Base-by-base conservation (phyloP, 2,797 vertebrate species). In the Sebastes cheni region DNA sequence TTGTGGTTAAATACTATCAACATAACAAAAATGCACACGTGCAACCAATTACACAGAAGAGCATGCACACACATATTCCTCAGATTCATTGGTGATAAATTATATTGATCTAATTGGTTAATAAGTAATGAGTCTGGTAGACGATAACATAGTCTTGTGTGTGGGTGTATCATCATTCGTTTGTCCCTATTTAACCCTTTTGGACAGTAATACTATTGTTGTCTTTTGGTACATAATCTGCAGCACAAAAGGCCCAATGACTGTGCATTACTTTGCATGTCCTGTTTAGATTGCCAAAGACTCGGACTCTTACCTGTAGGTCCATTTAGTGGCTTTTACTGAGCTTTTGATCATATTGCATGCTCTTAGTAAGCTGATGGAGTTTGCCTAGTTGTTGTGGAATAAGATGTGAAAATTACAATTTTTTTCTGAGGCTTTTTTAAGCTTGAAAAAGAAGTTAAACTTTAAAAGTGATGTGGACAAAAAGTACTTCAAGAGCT, bases 1-100 rank as follows among this genome's bases (percentile, higher is more conserved):
- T 39, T 10, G 59, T 2, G 36, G 52, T 59, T 60, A 46, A 68
- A 71, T 3, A 27, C 3, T 2, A 18, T 7, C 36, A 65, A 55
- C 23, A 50, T 12, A n/a, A 11, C 69, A 23, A 75, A 56, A 56
- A 39, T 0, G 1, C 58, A 54, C 61, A 68, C 23, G 58, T 27
- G 27, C 34, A 74, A 54, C 22, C 60, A 25, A 12, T 77, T 25
- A 56, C 20, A 34, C 32, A 67, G 5, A 30, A 36, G 20, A 27
- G 39, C 22, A 29, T 16, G 6, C 52, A 27, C n/a, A 4, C 22
- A 18, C 39, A 69, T 58, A 77, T 12, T 12, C 34, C 61, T 18
- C 11, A 46, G 2, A 25, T 64, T 32, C 67, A 78, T 4, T 36
- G 34, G 75, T 73, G 11, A 76, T 39, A 12, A 59, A 68, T 72